Conservation (phyloP, 1,140 invertebrate genomes). For the Atta texana region DNA sequence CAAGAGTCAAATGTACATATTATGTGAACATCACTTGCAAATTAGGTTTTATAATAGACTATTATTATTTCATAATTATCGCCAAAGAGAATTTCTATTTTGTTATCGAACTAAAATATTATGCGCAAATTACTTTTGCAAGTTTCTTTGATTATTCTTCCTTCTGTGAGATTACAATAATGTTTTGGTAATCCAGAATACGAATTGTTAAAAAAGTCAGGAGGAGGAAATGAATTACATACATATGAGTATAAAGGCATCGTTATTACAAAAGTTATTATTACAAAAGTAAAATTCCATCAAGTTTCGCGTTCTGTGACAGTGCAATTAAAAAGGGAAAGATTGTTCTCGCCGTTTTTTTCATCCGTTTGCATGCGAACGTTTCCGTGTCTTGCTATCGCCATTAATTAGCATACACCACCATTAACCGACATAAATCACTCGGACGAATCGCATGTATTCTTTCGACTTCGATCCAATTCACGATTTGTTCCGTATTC, state of each 20-base stretch:
- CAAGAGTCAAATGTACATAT: not conserved
- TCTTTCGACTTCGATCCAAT: not conserved
- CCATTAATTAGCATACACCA: conserved; percentile 45
- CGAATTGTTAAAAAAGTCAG: not conserved
- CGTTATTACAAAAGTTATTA: not conserved
- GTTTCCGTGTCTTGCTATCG: conserved; percentile 50
- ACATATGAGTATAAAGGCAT: not conserved
- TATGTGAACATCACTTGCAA: not conserved
- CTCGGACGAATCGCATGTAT: not conserved
- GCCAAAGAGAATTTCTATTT: not conserved
- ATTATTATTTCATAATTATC: not conserved
- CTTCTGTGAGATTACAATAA: not conserved
- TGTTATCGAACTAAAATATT: not conserved
- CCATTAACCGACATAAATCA: conserved; percentile 12
- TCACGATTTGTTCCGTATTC: conserved; percentile 3
- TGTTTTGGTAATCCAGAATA: not conserved
- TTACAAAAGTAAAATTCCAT: not conserved
- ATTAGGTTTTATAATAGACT: not conserved
- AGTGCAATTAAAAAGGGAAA: conserved; percentile 35
- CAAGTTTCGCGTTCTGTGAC: not conserved
- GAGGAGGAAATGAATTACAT: not conserved
- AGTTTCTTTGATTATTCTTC: not conserved
- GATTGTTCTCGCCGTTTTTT: not conserved
- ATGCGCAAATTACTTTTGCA: not conserved
- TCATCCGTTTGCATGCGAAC: conserved; percentile 28